Evolutionary conservation across 2,113 vertebrate genomes (phyloP).

Genomic region (Ursus arctos): DNA sequence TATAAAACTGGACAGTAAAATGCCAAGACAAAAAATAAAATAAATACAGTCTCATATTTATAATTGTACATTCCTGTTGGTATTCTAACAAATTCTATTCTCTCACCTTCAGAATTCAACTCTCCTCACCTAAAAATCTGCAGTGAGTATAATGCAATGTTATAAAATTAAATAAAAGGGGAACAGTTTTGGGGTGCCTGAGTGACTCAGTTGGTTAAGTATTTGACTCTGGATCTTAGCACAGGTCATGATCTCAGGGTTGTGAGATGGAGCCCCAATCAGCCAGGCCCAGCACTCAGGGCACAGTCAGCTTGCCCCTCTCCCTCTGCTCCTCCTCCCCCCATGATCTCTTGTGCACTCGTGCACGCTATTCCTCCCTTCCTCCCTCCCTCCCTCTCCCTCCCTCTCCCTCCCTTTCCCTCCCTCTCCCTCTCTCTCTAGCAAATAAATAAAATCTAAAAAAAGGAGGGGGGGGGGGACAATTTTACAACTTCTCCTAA

Average conservation of each 20-base stretch:
- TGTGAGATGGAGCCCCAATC: not conserved
- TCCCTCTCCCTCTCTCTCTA: not conserved
- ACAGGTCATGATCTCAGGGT: not conserved
- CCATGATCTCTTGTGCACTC: not conserved
- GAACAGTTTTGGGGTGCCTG: not conserved
- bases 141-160: conserved; percentile 33
- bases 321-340: not conserved
- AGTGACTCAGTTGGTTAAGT: not conserved
- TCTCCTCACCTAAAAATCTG: conserved; percentile 13
- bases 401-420: too few species aligned
- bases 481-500: conserved; percentile 27
- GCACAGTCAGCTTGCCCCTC: not conserved
- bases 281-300: not conserved
- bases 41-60: not conserved
- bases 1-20: not conserved
- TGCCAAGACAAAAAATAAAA: conserved; percentile 48
- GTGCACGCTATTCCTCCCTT: too few species aligned
- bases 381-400: not conserved
- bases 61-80: not conserved
- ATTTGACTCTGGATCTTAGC: not conserved
- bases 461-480: not conserved
- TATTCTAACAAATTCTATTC: conserved; percentile 28
- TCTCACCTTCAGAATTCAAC: conserved; percentile 39
- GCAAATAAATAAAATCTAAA: not conserved
- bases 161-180: conserved; percentile 59